These are phyloP conservation scores for Aphelenchoides besseyi DNA, from an alignment of 1,140 invertebrate genomes.

Conservation along the genomic window DNA sequence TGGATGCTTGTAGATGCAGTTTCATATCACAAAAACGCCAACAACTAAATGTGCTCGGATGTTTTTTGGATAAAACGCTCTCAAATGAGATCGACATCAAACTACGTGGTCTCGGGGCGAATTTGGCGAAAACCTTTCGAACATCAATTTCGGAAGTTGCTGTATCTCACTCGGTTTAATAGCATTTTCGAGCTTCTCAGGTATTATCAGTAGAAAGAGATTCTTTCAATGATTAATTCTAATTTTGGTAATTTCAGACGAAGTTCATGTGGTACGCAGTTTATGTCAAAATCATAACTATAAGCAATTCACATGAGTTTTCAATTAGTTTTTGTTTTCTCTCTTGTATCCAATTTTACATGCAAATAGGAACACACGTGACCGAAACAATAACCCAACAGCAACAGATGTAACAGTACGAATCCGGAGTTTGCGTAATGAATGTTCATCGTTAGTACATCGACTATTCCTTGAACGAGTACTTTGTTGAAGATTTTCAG, in stretches of 20 bases:
- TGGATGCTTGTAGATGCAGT: background rate
- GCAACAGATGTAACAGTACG: constrained; percentile 55
- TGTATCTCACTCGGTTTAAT: background rate
- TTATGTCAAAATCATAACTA: no score
- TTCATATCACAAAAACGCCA: background rate
- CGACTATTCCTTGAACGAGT: constrained; percentile 42
- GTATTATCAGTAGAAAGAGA: no score
- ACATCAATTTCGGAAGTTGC: background rate
- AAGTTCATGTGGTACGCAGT: no score
- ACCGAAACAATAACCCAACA: constrained; percentile 59
- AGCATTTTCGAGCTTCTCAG: constrained; percentile 1
- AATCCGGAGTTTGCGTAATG: constrained; percentile 36
- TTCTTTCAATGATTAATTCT: no score
- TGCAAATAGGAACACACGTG: constrained; percentile 57
- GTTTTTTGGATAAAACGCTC: constrained; percentile 3
- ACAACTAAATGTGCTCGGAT: background rate
- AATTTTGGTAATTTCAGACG: no score
- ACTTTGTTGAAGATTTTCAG: constrained; percentile 51
- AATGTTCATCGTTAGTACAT: constrained; percentile 32
- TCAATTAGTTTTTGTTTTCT: constrained; percentile 15
- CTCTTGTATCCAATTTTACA: constrained; percentile 34
- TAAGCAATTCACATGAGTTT: no score
- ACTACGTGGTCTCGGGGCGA: background rate
- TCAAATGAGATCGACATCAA: background rate
- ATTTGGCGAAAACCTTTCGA: background rate